Evolutionary conservation across 2,797 vertebrate species (phyloP), one percentile per base, ranked within the genome.

Genomic region (Tachyglossus aculeatus): DNA sequence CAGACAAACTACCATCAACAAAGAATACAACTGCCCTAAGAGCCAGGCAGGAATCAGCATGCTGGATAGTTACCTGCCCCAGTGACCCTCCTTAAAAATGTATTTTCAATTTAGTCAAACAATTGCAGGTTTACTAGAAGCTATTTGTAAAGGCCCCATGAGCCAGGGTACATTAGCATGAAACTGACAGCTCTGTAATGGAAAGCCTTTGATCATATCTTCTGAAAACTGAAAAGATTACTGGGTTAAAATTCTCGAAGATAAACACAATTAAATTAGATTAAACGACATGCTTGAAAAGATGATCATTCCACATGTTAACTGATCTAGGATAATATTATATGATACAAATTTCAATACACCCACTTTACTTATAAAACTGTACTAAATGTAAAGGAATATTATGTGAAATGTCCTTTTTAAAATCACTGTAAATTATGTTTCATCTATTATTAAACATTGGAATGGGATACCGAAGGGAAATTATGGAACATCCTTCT

Each of bases 11-110:
- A n/a, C n/a, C n/a, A n/a, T n/a, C n/a, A n/a, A n/a, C 4, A 64
- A 29, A 65, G 9, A 77, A 60, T 10, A 62, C 48, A 67, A 29
- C 6, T 60, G 32, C 36, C 19, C 14, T n/a, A 75, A 61, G 61
- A 67, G 58, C 43, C 19, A 59, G 19, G 68, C 25, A 73, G 37
- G 73, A 59, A 72, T 45, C 1, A 47, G 34, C 9, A 67, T 54
- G 61, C 3, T 24, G 37, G 9, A 40, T 10, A n/a, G n/a, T n/a
- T n/a, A 10, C 36, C 29, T 34, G 16, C 31, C 11, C 12, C 27
- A 24, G 19, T 8, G 22, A 60, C 10, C 37, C 11, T 64, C 51
- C 40, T n/a, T 40, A 25, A 60, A 67, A 62, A 19, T 39, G 1
- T 34, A 41, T 67, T 69, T 74, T 56, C 12, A 32, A 37, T 25